Conservation (phyloP, 2,797 vertebrate genomes). For the Pipistrellus kuhlii region DNA sequence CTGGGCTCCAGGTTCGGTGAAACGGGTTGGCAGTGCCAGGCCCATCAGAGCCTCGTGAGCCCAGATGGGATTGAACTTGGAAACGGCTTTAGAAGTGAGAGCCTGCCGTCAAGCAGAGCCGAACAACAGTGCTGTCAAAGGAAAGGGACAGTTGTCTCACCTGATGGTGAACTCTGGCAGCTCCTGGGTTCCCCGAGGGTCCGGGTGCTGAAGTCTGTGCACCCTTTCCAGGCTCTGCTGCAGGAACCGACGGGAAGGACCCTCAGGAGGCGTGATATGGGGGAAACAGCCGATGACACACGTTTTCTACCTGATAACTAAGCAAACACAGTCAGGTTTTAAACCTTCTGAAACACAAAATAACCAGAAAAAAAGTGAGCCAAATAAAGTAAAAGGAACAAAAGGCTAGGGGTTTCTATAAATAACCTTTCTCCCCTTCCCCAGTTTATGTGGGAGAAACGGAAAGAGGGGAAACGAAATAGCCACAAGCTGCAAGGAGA, state of each 20-base stretch:
- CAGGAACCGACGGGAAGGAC: slow-evolving; percentile 95
- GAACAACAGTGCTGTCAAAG: background rate
- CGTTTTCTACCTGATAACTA: slow-evolving; percentile 95
- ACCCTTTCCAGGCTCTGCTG: slow-evolving; percentile 95
- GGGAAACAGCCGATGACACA: slow-evolving; percentile 86
- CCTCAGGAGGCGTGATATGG: slow-evolving; percentile 90
- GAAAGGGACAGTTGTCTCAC: slow-evolving; percentile 83
- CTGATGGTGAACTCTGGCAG: slow-evolving; percentile 96
- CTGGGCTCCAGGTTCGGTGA: background rate
- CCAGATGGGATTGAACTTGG: background rate
- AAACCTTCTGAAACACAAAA: background rate
- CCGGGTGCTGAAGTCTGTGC: slow-evolving; percentile 94
- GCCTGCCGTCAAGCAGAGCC: background rate
- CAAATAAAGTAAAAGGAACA: slow-evolving; percentile 36
- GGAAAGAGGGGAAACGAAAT: background rate
- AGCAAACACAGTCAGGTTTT: background rate
- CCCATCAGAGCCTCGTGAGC: background rate
- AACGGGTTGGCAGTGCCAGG: background rate
- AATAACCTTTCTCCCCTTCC: slow-evolving; percentile 18
- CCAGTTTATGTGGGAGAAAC: background rate
- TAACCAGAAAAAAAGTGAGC: background rate
- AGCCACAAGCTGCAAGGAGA: background rate
- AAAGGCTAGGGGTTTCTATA: background rate
- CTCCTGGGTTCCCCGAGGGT: slow-evolving; percentile 94
- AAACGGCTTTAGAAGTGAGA: background rate